A percentile compares a stretch with the other conserved stretches of the same genome.
Evolutionary conservation across 2,888 invertebrate species (phyloP).

Genomic region (Diadromus collaris): DNA sequence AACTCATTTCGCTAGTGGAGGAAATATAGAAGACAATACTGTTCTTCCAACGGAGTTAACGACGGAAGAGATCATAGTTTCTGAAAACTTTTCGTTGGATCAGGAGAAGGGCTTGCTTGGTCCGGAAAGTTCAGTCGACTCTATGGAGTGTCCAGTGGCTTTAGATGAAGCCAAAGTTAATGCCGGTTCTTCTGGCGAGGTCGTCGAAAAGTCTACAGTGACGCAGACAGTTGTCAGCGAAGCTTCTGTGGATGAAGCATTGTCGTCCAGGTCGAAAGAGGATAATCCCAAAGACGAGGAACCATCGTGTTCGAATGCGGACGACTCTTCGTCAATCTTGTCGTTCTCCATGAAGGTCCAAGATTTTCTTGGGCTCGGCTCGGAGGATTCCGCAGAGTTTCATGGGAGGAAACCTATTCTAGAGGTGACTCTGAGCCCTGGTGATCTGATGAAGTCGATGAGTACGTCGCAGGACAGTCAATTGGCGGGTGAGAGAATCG

Average conservation of each 20-base stretch:
- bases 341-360: conserved; percentile 66
- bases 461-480: conserved; percentile 63
- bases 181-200: conserved; percentile 2
- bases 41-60: neutral
- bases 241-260: neutral
- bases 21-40: conserved; percentile 1
- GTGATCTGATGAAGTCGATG: conserved; percentile 57
- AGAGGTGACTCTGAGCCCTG: conserved; percentile 58
- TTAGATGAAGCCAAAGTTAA: neutral
- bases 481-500: conserved; percentile 59
- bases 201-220: neutral
- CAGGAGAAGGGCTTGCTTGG: conserved; percentile 33
- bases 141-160: conserved; percentile 44
- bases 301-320: conserved; percentile 45
- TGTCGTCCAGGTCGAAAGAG: conserved; percentile 5
- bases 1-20: neutral
- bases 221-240: neutral
- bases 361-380: conserved; percentile 63
- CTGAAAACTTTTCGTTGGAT: conserved; percentile 3
- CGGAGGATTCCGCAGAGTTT: conserved; percentile 43
- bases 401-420: conserved; percentile 52
- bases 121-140: conserved; percentile 55
- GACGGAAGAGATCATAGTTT: neutral
- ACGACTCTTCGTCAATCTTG: conserved; percentile 59
- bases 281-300: conserved; percentile 22